Evolutionary conservation across 2,888 invertebrate genomes (phyloP).

Genomic region (Polymixis lichenea): DNA sequence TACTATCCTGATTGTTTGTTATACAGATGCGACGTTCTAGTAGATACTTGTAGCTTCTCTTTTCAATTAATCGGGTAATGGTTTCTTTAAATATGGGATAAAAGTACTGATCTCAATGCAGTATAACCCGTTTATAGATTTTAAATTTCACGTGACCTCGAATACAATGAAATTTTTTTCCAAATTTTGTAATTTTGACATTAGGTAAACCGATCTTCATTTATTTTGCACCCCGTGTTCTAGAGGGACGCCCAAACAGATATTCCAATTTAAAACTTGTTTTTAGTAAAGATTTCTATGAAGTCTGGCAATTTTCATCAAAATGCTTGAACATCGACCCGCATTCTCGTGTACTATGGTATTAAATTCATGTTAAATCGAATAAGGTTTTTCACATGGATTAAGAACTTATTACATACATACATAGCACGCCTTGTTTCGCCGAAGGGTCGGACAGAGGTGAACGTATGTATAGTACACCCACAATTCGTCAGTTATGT

Average conservation of each 20-base stretch:
- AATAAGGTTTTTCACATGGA: neutral
- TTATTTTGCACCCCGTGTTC: neutral
- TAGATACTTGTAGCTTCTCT: slow-evolving; percentile 7
- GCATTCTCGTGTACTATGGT: neutral
- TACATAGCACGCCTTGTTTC: too few species aligned
- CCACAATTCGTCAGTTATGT: too few species aligned
- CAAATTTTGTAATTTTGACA: neutral
- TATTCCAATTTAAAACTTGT: neutral
- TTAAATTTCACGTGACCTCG: neutral
- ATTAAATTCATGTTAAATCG: neutral
- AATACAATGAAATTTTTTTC: too few species aligned
- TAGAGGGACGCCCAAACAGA: neutral
- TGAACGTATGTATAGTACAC: too few species aligned
- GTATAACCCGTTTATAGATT: neutral
- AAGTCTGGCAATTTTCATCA: neutral
- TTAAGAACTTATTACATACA: neutral
- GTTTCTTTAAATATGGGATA: neutral
- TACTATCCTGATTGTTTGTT: slow-evolving; percentile 10
- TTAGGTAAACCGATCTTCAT: neutral
- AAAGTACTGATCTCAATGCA: too few species aligned
- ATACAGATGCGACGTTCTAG: neutral
- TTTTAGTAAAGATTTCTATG: too few species aligned
- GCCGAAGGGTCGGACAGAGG: too few species aligned
- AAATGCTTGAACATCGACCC: neutral
- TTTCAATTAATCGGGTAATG: slow-evolving; percentile 5